A percentile compares a stretch with the other conserved stretches of the same genome.
These are phyloP conservation scores for Cephus pygmeus DNA, from an alignment of 2,888 invertebrate species.

Conservation along the genomic window DNA sequence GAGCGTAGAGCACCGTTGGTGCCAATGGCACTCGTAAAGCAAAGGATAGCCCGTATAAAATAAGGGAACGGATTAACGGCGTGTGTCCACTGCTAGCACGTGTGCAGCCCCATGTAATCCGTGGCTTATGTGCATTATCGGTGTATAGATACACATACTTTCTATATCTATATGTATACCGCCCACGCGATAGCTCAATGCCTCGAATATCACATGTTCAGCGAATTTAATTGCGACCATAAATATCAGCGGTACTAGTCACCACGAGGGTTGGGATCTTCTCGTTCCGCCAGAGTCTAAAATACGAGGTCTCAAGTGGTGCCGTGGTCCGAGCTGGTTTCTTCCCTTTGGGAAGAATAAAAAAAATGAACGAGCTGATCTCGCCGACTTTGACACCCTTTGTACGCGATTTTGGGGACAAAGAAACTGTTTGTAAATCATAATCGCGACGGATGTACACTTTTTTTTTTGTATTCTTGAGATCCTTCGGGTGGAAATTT, in stretches of 20 bases:
- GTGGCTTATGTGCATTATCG: neutral
- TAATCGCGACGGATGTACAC: neutral
- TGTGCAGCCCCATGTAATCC: neutral
- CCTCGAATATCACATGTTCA: slow-evolving; percentile 39
- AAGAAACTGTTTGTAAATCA: neutral
- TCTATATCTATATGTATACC: slow-evolving; percentile 10
- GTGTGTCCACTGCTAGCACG: slow-evolving; percentile 9
- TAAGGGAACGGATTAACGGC: slow-evolving; percentile 46
- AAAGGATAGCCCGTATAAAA: slow-evolving; percentile 45
- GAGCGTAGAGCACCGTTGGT: neutral
- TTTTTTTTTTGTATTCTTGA: neutral
- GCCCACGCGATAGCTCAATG: slow-evolving; percentile 35
- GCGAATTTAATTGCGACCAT: slow-evolving; percentile 60
- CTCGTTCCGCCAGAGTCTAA: neutral
- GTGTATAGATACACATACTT: neutral
- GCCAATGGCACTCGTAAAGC: slow-evolving; percentile 39
- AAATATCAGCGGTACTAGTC: slow-evolving; percentile 44
- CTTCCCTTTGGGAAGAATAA: neutral
- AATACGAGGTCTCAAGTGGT: neutral
- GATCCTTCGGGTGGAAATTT: neutral
- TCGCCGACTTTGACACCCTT: neutral
- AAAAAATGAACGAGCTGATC: neutral
- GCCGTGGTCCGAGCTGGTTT: neutral
- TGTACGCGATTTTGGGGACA: neutral
- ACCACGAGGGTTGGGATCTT: slow-evolving; percentile 1